phyloP scores from a whole-genome alignment of 2,113 vertebrate genomes.

The Carlito syrichta region DNA sequence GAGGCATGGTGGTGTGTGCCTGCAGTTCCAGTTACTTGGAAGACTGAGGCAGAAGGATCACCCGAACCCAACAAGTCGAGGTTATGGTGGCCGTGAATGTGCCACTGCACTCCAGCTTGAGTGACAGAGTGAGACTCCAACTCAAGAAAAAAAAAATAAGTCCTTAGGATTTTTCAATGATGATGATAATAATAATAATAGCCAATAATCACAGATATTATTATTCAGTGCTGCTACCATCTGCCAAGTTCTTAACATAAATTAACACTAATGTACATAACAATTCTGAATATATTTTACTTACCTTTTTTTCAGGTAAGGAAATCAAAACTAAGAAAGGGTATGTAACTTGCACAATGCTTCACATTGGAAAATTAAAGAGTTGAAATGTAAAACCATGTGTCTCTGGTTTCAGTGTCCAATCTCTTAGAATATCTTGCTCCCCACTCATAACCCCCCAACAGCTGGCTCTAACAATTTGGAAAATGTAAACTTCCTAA shows the following conservation, averaged over 20 bases:
- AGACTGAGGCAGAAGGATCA: too few relatives aligned
- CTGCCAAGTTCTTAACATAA: conserved; percentile 30
- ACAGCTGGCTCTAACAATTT: neutral
- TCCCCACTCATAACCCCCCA: neutral
- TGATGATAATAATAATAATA: neutral
- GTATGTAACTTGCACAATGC: neutral
- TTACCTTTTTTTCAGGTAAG: neutral
- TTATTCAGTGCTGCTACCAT: neutral
- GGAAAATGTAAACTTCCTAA: neutral
- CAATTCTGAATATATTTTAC: too few relatives aligned
- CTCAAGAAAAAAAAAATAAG: too few relatives aligned
- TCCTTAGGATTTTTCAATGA: conserved; percentile 3
- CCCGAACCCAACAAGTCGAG: too few relatives aligned
- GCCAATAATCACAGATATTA: neutral
- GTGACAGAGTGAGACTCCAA: too few relatives aligned
- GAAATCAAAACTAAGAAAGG: neutral
- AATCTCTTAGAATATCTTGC: neutral
- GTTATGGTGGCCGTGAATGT: too few relatives aligned
- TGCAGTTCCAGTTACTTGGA: too few relatives aligned
- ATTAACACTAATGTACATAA: neutral
- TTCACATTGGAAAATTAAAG: neutral
- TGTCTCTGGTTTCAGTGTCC: neutral
- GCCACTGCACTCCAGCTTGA: too few relatives aligned
- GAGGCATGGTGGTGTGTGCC: too few relatives aligned
- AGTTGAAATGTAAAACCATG: neutral